A percentile compares a stretch with the other conserved stretches of the same genome.
These are phyloP conservation scores for Ptyas mucosa DNA, from an alignment of 2,113 vertebrate genomes.

Conservation along the genomic window DNA sequence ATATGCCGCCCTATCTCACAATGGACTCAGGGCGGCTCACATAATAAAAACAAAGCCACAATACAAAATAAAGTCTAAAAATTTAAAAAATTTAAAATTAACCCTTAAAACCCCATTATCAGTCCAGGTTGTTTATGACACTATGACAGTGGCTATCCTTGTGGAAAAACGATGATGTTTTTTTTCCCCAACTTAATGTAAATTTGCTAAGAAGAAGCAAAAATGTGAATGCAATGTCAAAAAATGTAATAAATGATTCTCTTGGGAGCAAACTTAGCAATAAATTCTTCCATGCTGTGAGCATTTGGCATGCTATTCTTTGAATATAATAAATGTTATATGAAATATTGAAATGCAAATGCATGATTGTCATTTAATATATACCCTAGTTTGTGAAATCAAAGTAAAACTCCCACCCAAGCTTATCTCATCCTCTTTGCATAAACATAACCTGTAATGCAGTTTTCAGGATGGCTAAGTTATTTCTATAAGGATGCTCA, in stretches of 20 bases:
- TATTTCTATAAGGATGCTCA: conserved; percentile 56
- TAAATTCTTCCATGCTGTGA: conserved; percentile 21
- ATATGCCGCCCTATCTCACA: no score
- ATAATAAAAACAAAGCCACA: no score
- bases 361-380: conserved; percentile 51
- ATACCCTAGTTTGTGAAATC: conserved; percentile 30
- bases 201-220: not conserved
- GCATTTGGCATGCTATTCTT: conserved; percentile 22
- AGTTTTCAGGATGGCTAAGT: conserved; percentile 27
- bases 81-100: no score
- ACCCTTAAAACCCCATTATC: no score
- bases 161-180: not conserved
- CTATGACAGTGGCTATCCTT: not conserved
- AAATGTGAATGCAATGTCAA: not conserved
- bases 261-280: conserved; percentile 19
- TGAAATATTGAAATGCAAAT: conserved; percentile 44
- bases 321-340: conserved; percentile 40
- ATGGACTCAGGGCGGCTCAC: no score
- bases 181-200: not conserved
- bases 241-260: conserved; percentile 10
- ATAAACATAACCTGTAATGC: conserved; percentile 41
- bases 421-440: conserved; percentile 46
- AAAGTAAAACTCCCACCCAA: conserved; percentile 49
- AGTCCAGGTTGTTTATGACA: not conserved
- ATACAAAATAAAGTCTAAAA: no score